Evolutionary conservation across 2,113 vertebrate species (phyloP).

Genomic region (Sialia sialis): DNA sequence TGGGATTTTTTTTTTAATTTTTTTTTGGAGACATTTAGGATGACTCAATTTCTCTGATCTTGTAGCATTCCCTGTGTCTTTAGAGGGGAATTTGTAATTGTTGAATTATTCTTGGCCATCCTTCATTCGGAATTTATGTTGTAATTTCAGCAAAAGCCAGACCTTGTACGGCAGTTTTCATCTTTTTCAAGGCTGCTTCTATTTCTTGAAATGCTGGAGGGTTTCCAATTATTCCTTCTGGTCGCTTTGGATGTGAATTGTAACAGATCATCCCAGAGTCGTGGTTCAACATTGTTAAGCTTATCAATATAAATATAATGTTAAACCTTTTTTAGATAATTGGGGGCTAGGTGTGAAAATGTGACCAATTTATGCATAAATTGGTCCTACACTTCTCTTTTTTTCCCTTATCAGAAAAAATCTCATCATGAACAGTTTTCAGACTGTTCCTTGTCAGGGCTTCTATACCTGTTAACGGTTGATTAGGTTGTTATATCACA

Average conservation of each 20-base stretch:
- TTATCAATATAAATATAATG: constrained; percentile 81
- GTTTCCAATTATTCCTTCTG: constrained; percentile 81
- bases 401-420: constrained; percentile 58
- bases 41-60: constrained; percentile 56
- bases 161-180: constrained; percentile 75
- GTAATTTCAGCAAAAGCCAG: constrained; percentile 76
- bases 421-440: constrained; percentile 47
- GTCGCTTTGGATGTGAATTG: constrained; percentile 77
- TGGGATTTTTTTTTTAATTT: background rate
- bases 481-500: constrained; percentile 58
- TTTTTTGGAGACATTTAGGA: constrained; percentile 8
- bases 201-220: constrained; percentile 76
- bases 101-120: constrained; percentile 73
- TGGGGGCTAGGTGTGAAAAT: constrained; percentile 79
- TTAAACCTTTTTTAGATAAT: constrained; percentile 78
- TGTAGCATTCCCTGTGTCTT: constrained; percentile 48
- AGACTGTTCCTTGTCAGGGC: constrained; percentile 50
- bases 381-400: constrained; percentile 66
- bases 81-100: constrained; percentile 65
- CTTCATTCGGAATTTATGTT: constrained; percentile 78
- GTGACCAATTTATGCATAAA: constrained; percentile 74
- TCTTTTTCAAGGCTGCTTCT: constrained; percentile 77
- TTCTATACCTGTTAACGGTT: constrained; percentile 62
- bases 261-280: constrained; percentile 76
- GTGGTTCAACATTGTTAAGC: constrained; percentile 77